Evolutionary conservation across 2,113 vertebrate species (phyloP), one percentile per base, ranked within the genome.

Genomic region (Lepus timidus): DNA sequence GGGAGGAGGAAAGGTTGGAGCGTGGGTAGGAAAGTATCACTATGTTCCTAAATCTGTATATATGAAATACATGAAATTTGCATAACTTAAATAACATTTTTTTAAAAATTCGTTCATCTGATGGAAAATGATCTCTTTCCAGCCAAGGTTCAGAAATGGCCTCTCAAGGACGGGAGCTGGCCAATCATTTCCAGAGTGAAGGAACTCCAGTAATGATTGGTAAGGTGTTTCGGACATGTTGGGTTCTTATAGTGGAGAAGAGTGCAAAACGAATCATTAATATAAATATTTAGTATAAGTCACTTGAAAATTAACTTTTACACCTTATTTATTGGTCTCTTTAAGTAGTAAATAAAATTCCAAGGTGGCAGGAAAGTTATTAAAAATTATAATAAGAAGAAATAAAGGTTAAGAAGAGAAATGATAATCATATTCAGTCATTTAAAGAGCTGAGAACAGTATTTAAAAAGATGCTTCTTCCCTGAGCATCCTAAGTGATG

Each of bases 201-300:
- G 99, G 99, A 93, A 99, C 99, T 29, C 99, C 99, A 7, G 12
- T 99, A 44, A 99, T 99, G 99, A 99, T 99, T 13, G 99, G 99
- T 99, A 97, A 98, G 99, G 91, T 71, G 20, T 52, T 55, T 55
- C 16, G 58, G 39, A 9, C 23, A 33, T 70, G 49, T 31, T 27
- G 20, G 16, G 58, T 55, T 71, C 68, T 86, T 75, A 31, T 33
- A 68, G n/a, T 64, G 52, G 31, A 67, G 29, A 78, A 17, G 27
- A 16, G 55, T 20, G 31, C 62, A 31, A 85, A 70, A 88, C 6
- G 44, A 67, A 73, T 2, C 2, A 9, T 23, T 81, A 33, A 33
- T 31, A 75, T 71, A 71, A 82, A 62, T 29, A 82, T n/a, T 25
- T 74, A 81, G 49, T 91, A 39, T 73, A 13, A 78, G 6, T 61